A percentile compares a stretch with the other conserved stretches of the same genome.
Conservation (phyloP, 2,113 vertebrate species). For the Psilopogon haemacephalus region DNA sequence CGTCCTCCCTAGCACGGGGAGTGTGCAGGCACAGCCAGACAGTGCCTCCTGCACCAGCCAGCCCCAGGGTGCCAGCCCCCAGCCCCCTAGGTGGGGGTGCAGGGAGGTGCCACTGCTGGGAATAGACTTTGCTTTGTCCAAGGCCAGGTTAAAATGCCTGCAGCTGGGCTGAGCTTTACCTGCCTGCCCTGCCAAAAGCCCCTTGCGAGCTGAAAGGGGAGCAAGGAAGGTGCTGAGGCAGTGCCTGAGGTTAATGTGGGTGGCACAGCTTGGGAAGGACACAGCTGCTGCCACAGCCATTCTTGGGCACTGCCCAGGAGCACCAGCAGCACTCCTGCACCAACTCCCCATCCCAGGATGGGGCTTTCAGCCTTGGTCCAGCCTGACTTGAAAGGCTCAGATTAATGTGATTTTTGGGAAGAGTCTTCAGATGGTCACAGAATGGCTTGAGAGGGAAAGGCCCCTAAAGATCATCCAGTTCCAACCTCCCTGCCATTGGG, state of each 20-base stretch:
- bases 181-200: rapidly evolving
- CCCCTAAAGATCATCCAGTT: no score
- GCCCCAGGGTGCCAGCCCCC: neutral
- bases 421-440: no score
- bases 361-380: neutral
- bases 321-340: neutral
- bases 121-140: neutral
- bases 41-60: neutral
- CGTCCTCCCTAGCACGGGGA: neutral
- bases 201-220: neutral
- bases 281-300: rapidly evolving
- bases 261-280: neutral
- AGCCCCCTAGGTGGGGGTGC: rapidly evolving
- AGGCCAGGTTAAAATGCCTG: neutral
- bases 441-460: no score
- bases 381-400: rapidly evolving
- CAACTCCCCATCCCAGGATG: rapidly evolving
- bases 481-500: no score
- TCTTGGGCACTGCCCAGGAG: neutral
- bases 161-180: neutral
- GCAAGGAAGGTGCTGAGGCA: neutral
- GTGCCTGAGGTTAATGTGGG: rapidly evolving
- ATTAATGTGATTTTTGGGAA: rapidly evolving
- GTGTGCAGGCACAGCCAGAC: neutral
- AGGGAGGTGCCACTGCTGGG: neutral